Conservation (phyloP, 1,140 invertebrate species). For the Aethina tumida region DNA sequence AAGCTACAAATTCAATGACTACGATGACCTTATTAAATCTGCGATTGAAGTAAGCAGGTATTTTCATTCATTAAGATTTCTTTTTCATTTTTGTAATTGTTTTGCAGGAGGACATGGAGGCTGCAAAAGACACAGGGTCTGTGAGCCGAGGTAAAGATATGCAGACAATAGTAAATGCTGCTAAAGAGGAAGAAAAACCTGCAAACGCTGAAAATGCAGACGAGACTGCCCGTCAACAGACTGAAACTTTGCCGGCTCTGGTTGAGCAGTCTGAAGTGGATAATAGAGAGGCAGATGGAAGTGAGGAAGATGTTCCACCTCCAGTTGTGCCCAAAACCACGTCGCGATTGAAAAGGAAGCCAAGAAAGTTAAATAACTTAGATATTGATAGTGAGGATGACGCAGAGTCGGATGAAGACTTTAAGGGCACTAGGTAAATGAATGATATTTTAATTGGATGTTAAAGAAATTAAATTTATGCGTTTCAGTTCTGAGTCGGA, state of each 20-base stretch:
- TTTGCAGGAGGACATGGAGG: conserved; percentile 55
- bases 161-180: conserved; percentile 71
- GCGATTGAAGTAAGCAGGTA: conserved; percentile 58
- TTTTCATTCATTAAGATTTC: conserved; percentile 8
- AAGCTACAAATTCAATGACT: conserved; percentile 82
- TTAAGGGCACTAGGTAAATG: conserved; percentile 53
- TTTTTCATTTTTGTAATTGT: conserved; percentile 4
- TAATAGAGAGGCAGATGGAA: conserved; percentile 24
- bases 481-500: conserved; percentile 14
- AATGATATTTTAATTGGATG: not conserved
- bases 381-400: conserved; percentile 74
- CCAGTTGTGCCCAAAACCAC: conserved; percentile 32
- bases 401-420: conserved; percentile 73
- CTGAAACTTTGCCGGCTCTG: too few species aligned
- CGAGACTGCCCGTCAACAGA: conserved; percentile 5
- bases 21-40: conserved; percentile 87
- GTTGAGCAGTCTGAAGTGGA: conserved; percentile 12
- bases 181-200: conserved; percentile 33
- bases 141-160: conserved; percentile 78
- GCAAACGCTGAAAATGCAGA: conserved; percentile 32
- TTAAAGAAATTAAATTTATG: not conserved
- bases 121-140: conserved; percentile 28
- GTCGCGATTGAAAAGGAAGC: conserved; percentile 49
- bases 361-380: conserved; percentile 66
- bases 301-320: conserved; percentile 30